Evolutionary conservation across 2,888 invertebrate genomes (phyloP).

Genomic region (Eugnorisma glareosa): DNA sequence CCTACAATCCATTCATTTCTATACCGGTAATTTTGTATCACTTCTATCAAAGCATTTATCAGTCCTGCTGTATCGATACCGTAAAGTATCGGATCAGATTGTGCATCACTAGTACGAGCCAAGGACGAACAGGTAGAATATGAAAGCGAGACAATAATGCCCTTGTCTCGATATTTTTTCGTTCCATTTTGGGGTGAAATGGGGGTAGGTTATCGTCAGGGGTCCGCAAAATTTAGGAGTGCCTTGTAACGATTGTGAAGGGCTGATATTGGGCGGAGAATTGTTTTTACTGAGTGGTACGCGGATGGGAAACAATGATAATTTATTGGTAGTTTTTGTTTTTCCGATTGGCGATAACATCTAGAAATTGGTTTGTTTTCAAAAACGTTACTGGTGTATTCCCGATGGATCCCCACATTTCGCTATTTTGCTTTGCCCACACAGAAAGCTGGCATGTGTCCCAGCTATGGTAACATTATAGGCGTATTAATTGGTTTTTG

Average conservation of each 20-base stretch:
- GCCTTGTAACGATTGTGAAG: conserved; percentile 48
- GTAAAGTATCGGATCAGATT: background rate
- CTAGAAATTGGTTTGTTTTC: conserved; percentile 4
- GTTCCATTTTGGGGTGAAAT: conserved; percentile 53
- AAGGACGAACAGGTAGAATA: conserved; percentile 60
- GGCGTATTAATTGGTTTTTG: background rate
- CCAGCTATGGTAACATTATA: background rate
- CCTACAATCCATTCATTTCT: background rate
- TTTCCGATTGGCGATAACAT: background rate
- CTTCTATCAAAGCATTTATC: background rate
- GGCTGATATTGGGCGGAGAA: conserved; percentile 34
- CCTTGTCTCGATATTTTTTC: conserved; percentile 60
- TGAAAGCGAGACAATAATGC: conserved; percentile 59
- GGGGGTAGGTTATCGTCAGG: conserved; percentile 50
- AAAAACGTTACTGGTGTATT: background rate
- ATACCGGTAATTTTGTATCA: background rate
- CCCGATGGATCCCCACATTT: background rate
- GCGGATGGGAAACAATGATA: conserved; percentile 13
- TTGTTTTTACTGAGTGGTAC: conserved; percentile 47
- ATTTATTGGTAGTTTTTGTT: conserved; percentile 33
- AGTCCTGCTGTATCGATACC: background rate
- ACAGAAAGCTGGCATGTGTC: background rate
- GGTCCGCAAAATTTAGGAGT: conserved; percentile 51
- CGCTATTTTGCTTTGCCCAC: background rate
- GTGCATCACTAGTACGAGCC: conserved; percentile 8